Conservation (phyloP, 2,797 vertebrate species). For the Sebastes hubbsi region DNA sequence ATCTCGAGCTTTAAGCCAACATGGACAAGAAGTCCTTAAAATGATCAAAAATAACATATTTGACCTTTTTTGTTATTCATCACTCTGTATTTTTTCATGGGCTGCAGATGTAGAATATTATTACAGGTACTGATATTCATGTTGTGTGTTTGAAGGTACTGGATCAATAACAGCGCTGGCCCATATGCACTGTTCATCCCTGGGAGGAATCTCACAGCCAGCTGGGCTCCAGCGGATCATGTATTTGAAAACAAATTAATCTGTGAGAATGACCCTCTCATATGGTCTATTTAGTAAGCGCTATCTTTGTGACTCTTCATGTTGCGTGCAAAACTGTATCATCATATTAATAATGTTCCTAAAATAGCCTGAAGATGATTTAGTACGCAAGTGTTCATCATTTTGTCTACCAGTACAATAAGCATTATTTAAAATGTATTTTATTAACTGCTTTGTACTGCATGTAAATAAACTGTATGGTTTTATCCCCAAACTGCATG, state of each 20-base stretch:
- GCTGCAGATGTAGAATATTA: neutral
- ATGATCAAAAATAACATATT: neutral
- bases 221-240: fast-evolving
- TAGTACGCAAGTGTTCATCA: neutral
- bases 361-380: neutral
- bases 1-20: neutral
- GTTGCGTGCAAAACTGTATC: neutral
- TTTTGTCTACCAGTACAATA: neutral
- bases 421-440: neutral
- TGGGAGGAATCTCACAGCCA: fast-evolving
- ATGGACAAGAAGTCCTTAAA: neutral
- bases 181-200: neutral
- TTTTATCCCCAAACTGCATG: too few species aligned
- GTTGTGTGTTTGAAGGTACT: constrained; percentile 32
- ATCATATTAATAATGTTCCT: neutral
- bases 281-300: neutral
- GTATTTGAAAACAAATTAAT: neutral
- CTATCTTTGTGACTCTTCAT: neutral
- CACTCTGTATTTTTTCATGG: neutral
- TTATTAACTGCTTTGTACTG: neutral
- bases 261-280: constrained; percentile 29
- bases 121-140: neutral
- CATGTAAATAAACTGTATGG: too few species aligned
- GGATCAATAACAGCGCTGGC: fast-evolving
- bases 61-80: neutral